Base-by-base conservation (phyloP, 2,797 vertebrate genomes). In the Poecile montanus region DNA sequence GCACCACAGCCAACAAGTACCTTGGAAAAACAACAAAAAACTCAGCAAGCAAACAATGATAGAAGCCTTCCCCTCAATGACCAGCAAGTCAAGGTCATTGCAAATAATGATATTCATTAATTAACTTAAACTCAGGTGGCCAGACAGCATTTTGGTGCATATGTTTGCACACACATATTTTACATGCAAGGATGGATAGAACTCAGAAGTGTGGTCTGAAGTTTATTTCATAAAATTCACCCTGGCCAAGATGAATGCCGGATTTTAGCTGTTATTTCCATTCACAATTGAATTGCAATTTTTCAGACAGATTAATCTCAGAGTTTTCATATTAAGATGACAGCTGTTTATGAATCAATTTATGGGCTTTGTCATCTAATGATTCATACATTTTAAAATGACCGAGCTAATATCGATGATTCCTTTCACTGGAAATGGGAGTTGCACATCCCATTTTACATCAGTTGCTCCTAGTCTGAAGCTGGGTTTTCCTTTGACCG, bases 301-400 rank as follows among this genome's bases (percentile, higher is more conserved):
- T 91, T 75, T 89, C 65, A 89, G 63, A 76, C 40, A 82, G 81
- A 93, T 87, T 84, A 89, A 62, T 66, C 40, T 91, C 54, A 79
- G 62, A 56, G 61, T 77, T 89, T 89, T 95, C 61, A 32, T 40
- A 67, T 74, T 75, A 61, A 85, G 65, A 63, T 51, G 72, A 85
- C 81, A 87, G 34, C 81, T 71, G 54, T 53, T 92, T 80, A 88
- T 92, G 91, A 92, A 95, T 78, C 79, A 63, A 94, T 92, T 91
- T 92, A 89, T 47, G 53, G 62, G 82, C 57, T 94, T 92, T 96
- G 89, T 78, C 91, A 96, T 89, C 68, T 93, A 77, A 65, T 93
- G 91, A 93, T 85, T 96, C 76, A 93, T 75, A 80, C 76, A 23
- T 70, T 93, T 80, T 48, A 86, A 90, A 91, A 74, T 14, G 16